Evolutionary conservation across 2,113 vertebrate species (phyloP).

Genomic region (Chelonoidis abingdonii): DNA sequence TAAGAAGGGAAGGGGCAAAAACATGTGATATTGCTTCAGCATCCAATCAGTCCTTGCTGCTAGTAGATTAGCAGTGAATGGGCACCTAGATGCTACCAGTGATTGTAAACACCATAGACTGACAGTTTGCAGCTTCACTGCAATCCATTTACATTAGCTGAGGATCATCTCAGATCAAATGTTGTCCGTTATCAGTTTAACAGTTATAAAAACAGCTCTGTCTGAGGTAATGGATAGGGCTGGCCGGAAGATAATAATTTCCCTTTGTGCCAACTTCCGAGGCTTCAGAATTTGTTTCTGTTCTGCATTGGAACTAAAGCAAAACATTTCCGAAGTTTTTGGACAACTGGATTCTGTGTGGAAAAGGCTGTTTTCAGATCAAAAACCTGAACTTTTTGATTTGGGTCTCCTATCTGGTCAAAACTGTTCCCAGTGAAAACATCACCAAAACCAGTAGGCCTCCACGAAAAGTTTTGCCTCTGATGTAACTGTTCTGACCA

Average conservation of each 20-base stretch:
- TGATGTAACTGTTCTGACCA: accelerated
- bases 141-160: not conserved
- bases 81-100: not conserved
- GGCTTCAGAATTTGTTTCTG: not conserved
- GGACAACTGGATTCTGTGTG: not conserved
- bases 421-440: not conserved
- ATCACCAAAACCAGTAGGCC: not conserved
- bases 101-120: not conserved
- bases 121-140: not conserved
- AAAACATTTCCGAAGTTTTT: not conserved
- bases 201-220: not conserved
- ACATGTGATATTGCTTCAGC: not conserved
- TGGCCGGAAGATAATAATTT: not conserved
- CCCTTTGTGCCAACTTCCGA: not conserved
- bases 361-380: not conserved
- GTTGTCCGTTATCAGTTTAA: not conserved
- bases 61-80: not conserved
- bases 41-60: not conserved
- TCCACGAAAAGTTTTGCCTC: not conserved
- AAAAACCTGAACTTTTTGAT: not conserved
- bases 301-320: accelerated
- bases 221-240: not conserved
- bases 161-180: not conserved
- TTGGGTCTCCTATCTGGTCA: not conserved
- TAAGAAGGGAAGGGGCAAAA: not conserved